phyloP scores from a whole-genome alignment of 2,113 vertebrate species.

The Callipepla californica region DNA sequence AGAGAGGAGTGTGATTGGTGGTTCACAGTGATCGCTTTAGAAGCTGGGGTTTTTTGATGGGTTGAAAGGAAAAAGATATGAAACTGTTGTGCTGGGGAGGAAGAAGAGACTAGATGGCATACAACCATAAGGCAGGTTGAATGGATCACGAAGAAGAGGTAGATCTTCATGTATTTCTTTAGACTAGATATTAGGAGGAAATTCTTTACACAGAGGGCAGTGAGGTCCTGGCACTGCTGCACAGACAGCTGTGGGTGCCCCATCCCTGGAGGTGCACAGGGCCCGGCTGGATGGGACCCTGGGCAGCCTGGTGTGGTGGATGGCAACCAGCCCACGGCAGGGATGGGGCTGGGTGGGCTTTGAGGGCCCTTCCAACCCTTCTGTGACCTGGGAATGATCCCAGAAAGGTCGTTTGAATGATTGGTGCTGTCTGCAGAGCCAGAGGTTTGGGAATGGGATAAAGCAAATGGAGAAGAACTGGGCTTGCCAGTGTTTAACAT shows the following conservation, averaged over 20 bases:
- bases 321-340: too few relatives aligned
- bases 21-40: conserved; percentile 37
- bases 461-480: background rate
- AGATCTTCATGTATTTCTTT: background rate
- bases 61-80: background rate
- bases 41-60: conserved; percentile 12
- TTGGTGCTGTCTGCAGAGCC: rapidly evolving
- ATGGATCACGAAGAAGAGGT: background rate
- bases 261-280: background rate
- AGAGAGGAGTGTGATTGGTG: conserved; percentile 1
- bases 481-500: background rate
- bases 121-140: background rate
- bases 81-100: conserved; percentile 9
- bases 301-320: too few relatives aligned
- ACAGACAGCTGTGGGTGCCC: too few relatives aligned
- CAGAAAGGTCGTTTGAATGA: background rate
- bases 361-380: background rate
- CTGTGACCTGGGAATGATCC: background rate
- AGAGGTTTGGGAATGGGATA: background rate
- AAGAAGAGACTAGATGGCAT: background rate
- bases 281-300: too few relatives aligned
- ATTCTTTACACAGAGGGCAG: background rate
- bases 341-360: too few relatives aligned
- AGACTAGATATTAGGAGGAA: background rate
- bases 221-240: background rate